A percentile compares a stretch with the other conserved stretches of the same genome.
These are phyloP conservation scores for Serinus canaria DNA, from an alignment of 2,113 vertebrate species.

Conservation along the genomic window DNA sequence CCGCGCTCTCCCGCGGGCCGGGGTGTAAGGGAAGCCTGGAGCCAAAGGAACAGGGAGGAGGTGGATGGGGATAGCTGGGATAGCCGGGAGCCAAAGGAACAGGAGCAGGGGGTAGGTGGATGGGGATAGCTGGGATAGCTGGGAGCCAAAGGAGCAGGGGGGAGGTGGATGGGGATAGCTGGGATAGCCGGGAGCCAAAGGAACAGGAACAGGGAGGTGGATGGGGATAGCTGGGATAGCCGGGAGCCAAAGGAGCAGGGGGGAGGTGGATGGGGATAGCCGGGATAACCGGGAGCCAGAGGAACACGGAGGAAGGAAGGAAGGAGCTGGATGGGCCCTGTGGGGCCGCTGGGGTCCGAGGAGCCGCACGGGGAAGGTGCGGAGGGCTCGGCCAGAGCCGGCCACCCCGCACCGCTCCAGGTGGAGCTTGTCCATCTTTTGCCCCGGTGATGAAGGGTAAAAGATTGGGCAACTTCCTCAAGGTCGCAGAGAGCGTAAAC, in stretches of 20 bases:
- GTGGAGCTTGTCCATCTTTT: background rate
- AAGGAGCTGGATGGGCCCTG: background rate
- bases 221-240: background rate
- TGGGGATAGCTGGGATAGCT: too few species aligned
- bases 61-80: too few species aligned
- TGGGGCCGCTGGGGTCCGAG: background rate
- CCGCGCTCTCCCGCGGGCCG: rapidly evolving
- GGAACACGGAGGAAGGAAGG: background rate
- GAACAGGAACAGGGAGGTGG: background rate
- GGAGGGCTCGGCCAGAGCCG: rapidly evolving
- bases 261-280: too few species aligned
- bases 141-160: background rate
- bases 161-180: background rate
- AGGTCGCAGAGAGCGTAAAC: background rate
- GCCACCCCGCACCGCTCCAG: background rate
- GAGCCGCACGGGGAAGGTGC: background rate
- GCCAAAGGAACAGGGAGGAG: background rate
- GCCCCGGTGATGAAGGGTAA: background rate
- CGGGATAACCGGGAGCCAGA: background rate
- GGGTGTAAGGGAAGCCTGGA: background rate
- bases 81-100: too few species aligned
- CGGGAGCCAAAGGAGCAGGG: background rate
- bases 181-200: background rate
- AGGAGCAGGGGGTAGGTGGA: too few species aligned
- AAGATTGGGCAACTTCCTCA: background rate